phyloP scores from a whole-genome alignment of 2,113 vertebrate species.

The Melanotaenia duboulayi region DNA sequence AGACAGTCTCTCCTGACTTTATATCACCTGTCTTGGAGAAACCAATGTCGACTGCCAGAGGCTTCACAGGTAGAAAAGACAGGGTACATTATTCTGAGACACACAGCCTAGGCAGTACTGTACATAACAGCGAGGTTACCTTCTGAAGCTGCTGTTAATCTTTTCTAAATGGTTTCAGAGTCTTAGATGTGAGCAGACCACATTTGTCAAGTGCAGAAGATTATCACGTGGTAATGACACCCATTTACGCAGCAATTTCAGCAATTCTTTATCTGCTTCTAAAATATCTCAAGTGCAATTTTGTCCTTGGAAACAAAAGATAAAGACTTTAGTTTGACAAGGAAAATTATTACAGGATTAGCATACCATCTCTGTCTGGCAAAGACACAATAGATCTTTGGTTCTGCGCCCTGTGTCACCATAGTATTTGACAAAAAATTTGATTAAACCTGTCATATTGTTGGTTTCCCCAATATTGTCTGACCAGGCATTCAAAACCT shows the following conservation, averaged over 20 bases:
- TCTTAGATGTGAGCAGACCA: not conserved
- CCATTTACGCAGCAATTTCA: not conserved
- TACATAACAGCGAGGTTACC: not conserved
- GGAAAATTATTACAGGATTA: constrained; percentile 57
- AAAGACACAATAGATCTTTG: constrained; percentile 47
- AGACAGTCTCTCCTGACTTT: constrained; percentile 31
- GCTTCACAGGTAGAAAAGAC: constrained; percentile 45
- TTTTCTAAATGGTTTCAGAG: constrained; percentile 13
- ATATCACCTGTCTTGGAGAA: constrained; percentile 43
- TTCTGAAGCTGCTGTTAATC: not conserved
- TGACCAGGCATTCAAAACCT: constrained; percentile 10
- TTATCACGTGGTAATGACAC: not conserved
- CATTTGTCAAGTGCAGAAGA: constrained; percentile 21
- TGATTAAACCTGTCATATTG: constrained; percentile 19
- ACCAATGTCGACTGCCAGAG: constrained; percentile 28
- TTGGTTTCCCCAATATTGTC: constrained; percentile 29
- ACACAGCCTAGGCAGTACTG: constrained; percentile 6
- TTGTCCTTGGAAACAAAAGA: constrained; percentile 42
- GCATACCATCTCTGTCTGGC: constrained; percentile 56
- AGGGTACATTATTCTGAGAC: constrained; percentile 4
- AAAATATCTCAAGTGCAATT: constrained; percentile 23
- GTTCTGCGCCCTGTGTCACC: constrained; percentile 39
- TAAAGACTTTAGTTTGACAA: constrained; percentile 54
- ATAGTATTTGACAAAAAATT: constrained; percentile 28
- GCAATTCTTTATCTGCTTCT: constrained; percentile 22